Base-by-base conservation (phyloP, 92 coral and sea anemone species). In the Epizoanthus rinbou region DNA sequence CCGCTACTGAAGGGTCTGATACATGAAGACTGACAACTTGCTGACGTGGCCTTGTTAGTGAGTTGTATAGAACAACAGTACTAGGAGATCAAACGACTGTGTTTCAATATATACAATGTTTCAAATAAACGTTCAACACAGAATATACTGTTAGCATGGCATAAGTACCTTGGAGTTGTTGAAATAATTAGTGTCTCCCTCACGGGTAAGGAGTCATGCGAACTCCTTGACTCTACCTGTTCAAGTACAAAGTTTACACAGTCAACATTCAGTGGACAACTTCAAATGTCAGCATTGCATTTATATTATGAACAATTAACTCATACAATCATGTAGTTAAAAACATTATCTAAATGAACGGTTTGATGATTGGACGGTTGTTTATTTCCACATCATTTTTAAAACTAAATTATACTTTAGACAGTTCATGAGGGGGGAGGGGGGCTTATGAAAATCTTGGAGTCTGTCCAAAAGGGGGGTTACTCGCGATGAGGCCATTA, bases 1-100 rank as follows among this genome's bases (percentile, higher is more conserved):
- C 98, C 91, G 81, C 92, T 4, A 91, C 94, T 25, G 74, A 76
- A 41, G 98, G 97, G 39, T 92, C 94, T 50, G 99, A 91, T 45
- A 97, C 90, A 74, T 87, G 85, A 53, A 97, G 86, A 84, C 98
- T 97, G 69, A 92, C 98, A 8, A 97, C 92, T 74, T 97, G 98
- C 66, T 85, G 87, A 15, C 99, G 92, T 64, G 89, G 80, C n/a
- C 87, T 85, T 2, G 95, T 87, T 79, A 97, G 73, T 13, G 99
- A 87, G 67, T 97, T 97, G 88, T 97, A 97, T 45, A 97, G 76
- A 6, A 92, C 94, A 3, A 97, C 91, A 64, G 81, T 85, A 75
- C 98, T 95, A 75, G 24, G 41, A 75, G 18, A 78, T 6, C 57
- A 75, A 80, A 19, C 5, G 69, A 37, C 4, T 13, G 54, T 17